Evolutionary conservation across 2,113 vertebrate species (phyloP).

Genomic region (Anas platyrhynchos): DNA sequence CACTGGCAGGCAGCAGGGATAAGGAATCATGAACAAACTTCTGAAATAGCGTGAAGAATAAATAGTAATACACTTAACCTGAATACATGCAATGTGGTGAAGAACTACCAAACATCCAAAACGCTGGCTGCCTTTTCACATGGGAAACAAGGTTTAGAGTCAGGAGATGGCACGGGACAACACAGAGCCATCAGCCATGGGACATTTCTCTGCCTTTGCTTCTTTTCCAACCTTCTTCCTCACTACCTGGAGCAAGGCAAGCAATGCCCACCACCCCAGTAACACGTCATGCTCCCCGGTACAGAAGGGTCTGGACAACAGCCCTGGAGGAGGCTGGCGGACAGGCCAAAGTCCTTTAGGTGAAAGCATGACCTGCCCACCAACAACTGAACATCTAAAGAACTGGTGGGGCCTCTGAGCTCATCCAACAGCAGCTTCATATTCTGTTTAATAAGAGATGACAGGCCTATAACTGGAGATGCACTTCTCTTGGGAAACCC

Average conservation of each 20-base stretch:
- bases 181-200: not conserved
- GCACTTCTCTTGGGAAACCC: not conserved
- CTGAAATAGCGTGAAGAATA: not conserved
- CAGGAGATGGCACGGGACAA: accelerated
- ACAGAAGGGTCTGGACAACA: not conserved
- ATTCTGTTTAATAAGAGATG: too few relatives aligned
- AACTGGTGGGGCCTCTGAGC: not conserved
- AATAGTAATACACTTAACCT: not conserved
- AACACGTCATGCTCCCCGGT: accelerated
- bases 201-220: accelerated
- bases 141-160: not conserved
- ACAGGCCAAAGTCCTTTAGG: not conserved
- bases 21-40: not conserved
- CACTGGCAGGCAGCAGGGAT: not conserved
- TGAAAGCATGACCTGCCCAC: not conserved
- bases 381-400: not conserved
- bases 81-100: accelerated
- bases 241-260: too few relatives aligned
- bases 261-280: accelerated
- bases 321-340: not conserved
- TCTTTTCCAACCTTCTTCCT: not conserved
- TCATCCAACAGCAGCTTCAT: not conserved
- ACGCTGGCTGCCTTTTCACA: accelerated
- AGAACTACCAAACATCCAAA: not conserved
- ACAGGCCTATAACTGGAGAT: accelerated